phyloP scores from a whole-genome alignment of 1,140 invertebrate species.

The Macrosteles quadrilineatus region DNA sequence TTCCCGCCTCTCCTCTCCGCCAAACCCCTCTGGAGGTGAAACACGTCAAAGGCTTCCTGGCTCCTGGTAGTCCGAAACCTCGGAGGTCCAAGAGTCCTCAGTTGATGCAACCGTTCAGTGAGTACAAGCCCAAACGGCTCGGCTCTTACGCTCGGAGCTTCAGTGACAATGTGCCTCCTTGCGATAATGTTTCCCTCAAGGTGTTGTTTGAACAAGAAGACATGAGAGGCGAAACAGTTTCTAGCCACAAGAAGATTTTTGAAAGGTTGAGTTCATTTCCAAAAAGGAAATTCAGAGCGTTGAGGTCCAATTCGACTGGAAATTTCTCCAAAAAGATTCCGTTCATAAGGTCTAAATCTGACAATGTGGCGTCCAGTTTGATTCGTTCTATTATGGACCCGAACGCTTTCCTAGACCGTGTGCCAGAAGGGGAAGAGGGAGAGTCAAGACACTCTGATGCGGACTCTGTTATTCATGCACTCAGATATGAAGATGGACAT shows the following conservation, averaged over 20 bases:
- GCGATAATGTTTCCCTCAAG: conserved; percentile 50
- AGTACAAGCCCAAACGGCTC: background rate
- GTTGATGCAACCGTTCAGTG: background rate
- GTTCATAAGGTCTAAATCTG: conserved; percentile 15
- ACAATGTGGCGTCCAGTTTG: conserved; percentile 7
- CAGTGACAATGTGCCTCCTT: background rate
- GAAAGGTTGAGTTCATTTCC: conserved; percentile 44
- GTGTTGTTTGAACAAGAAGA: conserved; percentile 59
- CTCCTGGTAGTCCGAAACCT: background rate
- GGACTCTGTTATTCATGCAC: conserved; percentile 17
- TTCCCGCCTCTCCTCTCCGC: conserved; percentile 2
- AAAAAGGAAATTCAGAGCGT: conserved; percentile 53
- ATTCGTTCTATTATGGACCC: conserved; percentile 36
- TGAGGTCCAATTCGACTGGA: background rate
- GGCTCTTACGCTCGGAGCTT: conserved; percentile 27
- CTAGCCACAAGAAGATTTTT: conserved; percentile 19
- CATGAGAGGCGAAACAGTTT: conserved; percentile 51
- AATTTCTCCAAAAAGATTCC: background rate
- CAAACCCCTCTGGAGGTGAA: background rate
- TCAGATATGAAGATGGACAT: conserved; percentile 35
- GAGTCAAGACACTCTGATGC: background rate
- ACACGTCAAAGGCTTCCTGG: background rate
- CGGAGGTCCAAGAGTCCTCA: conserved; percentile 14
- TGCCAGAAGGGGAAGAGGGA: conserved; percentile 30
- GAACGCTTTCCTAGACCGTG: conserved; percentile 13